These are phyloP conservation scores for Notolabrus celidotus DNA, from an alignment of 2,797 vertebrate species.

Conservation along the genomic window DNA sequence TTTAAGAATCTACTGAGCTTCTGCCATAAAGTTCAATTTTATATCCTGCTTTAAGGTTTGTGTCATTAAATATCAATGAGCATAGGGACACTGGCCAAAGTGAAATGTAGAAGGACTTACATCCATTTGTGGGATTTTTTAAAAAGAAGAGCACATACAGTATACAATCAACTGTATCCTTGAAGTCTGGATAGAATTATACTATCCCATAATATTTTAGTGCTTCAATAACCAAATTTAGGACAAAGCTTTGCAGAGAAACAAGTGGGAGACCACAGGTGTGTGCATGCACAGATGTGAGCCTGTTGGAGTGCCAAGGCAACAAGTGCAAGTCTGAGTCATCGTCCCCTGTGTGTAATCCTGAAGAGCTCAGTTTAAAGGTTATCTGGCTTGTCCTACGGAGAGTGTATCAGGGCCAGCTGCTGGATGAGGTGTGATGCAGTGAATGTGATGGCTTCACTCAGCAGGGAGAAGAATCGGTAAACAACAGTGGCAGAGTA, in stretches of 20 bases:
- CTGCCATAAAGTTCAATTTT: too few species aligned
- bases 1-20: too few species aligned
- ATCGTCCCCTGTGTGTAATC: constrained; percentile 25
- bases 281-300: constrained; percentile 26
- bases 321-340: constrained; percentile 49
- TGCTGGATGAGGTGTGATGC: constrained; percentile 41
- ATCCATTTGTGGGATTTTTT: too few species aligned
- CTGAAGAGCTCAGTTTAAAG: constrained; percentile 51
- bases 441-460: constrained; percentile 36
- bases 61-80: too few species aligned
- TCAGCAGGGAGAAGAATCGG: constrained; percentile 50
- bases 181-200: neutral
- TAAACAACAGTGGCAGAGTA: constrained; percentile 54
- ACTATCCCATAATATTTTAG: neutral
- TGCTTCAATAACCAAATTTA: too few species aligned
- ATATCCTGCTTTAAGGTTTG: too few species aligned
- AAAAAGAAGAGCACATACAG: neutral
- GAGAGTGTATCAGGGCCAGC: constrained; percentile 38
- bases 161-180: neutral
- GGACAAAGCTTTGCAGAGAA: neutral
- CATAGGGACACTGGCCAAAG: too few species aligned
- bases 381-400: constrained; percentile 54
- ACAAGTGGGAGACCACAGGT: neutral
- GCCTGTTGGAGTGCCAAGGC: constrained; percentile 12
- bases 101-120: too few species aligned